Base-by-base conservation (phyloP, 2,888 invertebrate genomes). In the Muscina levida region DNA sequence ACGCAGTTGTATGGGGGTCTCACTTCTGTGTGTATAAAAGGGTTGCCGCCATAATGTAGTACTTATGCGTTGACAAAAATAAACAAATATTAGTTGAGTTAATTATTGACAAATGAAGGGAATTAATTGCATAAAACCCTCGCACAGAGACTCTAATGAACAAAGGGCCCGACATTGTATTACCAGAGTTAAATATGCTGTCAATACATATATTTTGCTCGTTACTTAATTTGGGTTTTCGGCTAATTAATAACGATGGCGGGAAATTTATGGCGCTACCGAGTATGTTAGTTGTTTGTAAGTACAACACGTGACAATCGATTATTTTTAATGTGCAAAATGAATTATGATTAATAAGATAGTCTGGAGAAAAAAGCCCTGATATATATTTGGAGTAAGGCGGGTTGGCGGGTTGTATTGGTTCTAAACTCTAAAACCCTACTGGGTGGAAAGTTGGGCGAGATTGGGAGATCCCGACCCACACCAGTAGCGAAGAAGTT, bases 321-420 rank as follows among this genome's bases (percentile, higher is more conserved):
- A 11, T 37, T 53, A 39, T 67, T 22, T 70, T 4, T n/a, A 51
- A 65, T 53, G 46, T 70, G 44, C 73, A 66, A 15, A 71, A 74
- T 73, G 6, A 77, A 57, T 79, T 79, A 74, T 71, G 65, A 74
- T 73, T 66, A 66, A 70, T 68, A 70, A n/a, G n/a, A n/a, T n/a
- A n/a, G n/a, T n/a, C n/a, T n/a, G n/a, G n/a, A n/a, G n/a, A n/a
- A n/a, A n/a, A n/a, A n/a, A n/a, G n/a, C n/a, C n/a, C n/a, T n/a
- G n/a, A n/a, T n/a, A n/a, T n/a, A n/a, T n/a, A n/a, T n/a, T n/a
- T n/a, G n/a, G n/a, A n/a, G n/a, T n/a, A n/a, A n/a, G n/a, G n/a
- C n/a, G n/a, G n/a, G n/a, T n/a, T n/a, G n/a, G n/a, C n/a, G n/a
- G n/a, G n/a, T n/a, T n/a, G n/a, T n/a, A n/a, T n/a, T n/a, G n/a